A percentile compares a stretch with the other conserved stretches of the same genome.
These are phyloP conservation scores for Penaeus japonicus DNA, from an alignment of 1,140 invertebrate species.

Conservation along the genomic window DNA sequence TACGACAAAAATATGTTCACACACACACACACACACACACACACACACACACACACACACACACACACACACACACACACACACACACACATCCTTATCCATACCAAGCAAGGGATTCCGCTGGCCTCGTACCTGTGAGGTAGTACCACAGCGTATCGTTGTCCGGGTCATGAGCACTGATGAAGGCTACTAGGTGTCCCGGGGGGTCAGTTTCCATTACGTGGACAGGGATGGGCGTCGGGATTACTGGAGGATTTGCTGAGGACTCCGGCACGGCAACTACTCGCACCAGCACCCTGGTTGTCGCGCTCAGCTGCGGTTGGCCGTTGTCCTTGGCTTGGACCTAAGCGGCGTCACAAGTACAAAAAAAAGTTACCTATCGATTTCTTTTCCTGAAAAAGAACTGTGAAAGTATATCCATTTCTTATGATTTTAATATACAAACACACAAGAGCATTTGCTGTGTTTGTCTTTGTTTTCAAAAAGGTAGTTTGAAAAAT, in stretches of 20 bases:
- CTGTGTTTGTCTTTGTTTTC: too few species aligned
- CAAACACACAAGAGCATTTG: too few species aligned
- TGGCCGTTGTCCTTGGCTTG: conserved; percentile 79
- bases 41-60: not conserved
- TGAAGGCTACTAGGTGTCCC: conserved; percentile 80
- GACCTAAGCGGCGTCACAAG: not conserved
- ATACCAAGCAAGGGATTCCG: too few species aligned
- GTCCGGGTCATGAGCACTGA: conserved; percentile 84
- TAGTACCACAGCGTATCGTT: conserved; percentile 87
- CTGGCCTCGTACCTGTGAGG: conserved; percentile 76
- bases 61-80: not conserved
- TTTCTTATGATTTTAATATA: too few species aligned
- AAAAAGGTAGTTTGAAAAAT: too few species aligned
- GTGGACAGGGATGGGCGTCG: conserved; percentile 37
- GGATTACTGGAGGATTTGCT: conserved; percentile 24
- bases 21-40: not conserved
- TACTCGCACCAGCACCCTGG: conserved; percentile 70
- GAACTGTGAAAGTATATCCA: not conserved
- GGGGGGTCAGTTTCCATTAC: conserved; percentile 78
- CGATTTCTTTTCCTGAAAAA: not conserved
- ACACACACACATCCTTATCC: too few species aligned
- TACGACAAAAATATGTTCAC: not conserved
- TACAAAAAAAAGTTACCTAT: not conserved
- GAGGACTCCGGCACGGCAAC: conserved; percentile 59
- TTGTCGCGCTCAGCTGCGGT: conserved; percentile 74